Base-by-base conservation (phyloP, 2,888 invertebrate genomes). In the Carabus problematicus region DNA sequence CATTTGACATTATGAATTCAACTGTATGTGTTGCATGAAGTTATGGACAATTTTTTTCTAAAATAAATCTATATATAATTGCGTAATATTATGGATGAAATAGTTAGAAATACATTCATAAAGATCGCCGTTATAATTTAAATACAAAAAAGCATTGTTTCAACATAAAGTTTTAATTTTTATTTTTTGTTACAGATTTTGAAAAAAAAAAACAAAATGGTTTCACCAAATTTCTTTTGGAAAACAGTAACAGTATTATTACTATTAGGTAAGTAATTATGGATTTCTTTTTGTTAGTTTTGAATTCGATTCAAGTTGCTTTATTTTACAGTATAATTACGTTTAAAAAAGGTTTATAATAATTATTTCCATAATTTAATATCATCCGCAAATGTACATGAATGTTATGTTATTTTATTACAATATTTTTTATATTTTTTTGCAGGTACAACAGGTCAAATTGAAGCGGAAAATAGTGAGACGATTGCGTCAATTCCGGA, bases 201-300 rank as follows among this genome's bases (percentile, higher is more conserved):
- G 8, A 12, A 49, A 49, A 11, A 12, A 9, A 9, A 49, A 16
- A 16, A 12, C 8, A 64, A 42, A 54, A 64, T 64, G 64, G 14
- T n/a, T 56, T 19, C 43, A 43, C 43, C 3, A 55, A 39, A 56
- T 45, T 45, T 45, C 1, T n/a, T 64, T 14, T 19, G 43, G 18
- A 12, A 19, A 55, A 9, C 29, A 12, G 42, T 56, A 45, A 42
- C 64, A 64, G 56, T 64, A 64, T 64, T 64, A 55, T 29, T 64
- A 29, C 14, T 64, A 41, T 64, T 64, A 64, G 56, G 64, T 64
- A 56, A 64, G 64, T 64, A n/a, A 12, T 56, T 56, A 56, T 56
- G 9, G 8, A 9, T 18, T 8, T 9, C 8, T 56, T 56, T 18
- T 11, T 49, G 7, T 11, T 49, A 11, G 8, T 12, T 11, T 12